Base-by-base conservation (phyloP, 2,888 invertebrate genomes). In the Cerceris rybyensis region DNA sequence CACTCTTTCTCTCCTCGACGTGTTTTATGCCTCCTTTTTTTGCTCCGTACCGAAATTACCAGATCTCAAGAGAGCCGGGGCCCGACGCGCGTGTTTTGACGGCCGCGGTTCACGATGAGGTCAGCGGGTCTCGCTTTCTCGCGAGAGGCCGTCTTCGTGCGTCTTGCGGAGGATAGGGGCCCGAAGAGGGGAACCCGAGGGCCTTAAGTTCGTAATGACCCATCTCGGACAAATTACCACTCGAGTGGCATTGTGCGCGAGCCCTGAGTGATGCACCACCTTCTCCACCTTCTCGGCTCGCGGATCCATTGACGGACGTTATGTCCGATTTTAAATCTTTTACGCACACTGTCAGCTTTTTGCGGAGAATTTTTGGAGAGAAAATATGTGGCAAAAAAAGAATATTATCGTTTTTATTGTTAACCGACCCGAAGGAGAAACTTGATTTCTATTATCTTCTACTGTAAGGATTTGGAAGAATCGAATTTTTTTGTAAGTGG, bases 41-140 rank as follows among this genome's bases (percentile, higher is more conserved):
- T 82, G 68, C 49, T 59, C 70, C 57, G 55, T 39, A 60, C 78
- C 75, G 82, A 85, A 85, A 86, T 86, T 85, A 78, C 81, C 79
- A 81, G 86, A 85, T 77, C 75, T 49, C 63, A 74, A 72, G 75
- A 63, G 71, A 71, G 55, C 71, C 61, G 52, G 75, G 61, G 65
- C 17, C 46, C 58, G 46, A 41, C 69, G 59, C 81, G 83, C 77
- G 79, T 85, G 85, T 84, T 87, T 87, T 87, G 87, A 87, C 86
- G 86, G 85, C 84, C 83, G 80, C 84, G 88, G 89, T 89, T 89
- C 89, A 88, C 84, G 88, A 88, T 82, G 86, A 85, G 89, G 89
- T 90, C 89, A 89, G 75, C 80, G 78, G 82, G 83, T 78, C 85
- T 82, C 85, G 88, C 86, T 86, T 87, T 84, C 83, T 80, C 84